A percentile compares a stretch with the other conserved stretches of the same genome.
These are phyloP conservation scores for Hypocryptadius cinnamomeus DNA, from an alignment of 2,113 vertebrate genomes.

Conservation along the genomic window DNA sequence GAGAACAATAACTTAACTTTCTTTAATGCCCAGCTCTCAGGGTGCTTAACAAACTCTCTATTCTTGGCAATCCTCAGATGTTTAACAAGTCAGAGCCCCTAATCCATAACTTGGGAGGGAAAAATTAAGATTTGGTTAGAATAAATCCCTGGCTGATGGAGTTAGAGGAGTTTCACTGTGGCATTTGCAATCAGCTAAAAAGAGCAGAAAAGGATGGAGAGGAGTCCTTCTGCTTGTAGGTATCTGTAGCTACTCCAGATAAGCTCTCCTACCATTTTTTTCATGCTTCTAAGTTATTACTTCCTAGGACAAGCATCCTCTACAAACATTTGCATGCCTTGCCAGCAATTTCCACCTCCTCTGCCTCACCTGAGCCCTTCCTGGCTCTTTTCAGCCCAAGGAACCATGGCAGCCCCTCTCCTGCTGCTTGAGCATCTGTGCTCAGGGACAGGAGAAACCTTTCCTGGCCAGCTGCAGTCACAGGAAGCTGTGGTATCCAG, in stretches of 20 bases:
- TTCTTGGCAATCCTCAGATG: conserved; percentile 6
- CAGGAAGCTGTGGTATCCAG: neutral
- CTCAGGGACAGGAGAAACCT: neutral
- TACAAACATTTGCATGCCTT: neutral
- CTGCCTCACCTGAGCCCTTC: neutral
- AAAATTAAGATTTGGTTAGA: conserved; percentile 20
- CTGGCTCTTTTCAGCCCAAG: neutral
- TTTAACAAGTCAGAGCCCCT: conserved; percentile 42
- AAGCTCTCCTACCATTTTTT: neutral
- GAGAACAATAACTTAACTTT: conserved; percentile 23
- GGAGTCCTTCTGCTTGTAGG: neutral
- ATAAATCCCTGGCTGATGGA: neutral
- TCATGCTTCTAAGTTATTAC: neutral
- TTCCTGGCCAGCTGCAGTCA: neutral
- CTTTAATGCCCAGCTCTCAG: conserved; percentile 18
- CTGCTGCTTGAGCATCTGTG: neutral
- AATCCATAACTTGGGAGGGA: conserved; percentile 38
- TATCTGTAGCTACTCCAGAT: neutral
- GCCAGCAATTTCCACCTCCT: neutral
- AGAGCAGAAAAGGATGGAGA: neutral
- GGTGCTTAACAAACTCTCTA: conserved; percentile 10
- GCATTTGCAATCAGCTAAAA: neutral
- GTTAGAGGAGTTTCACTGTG: conserved; percentile 1
- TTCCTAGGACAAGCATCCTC: neutral
- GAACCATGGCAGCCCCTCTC: neutral